phyloP scores from a whole-genome alignment of 2,113 vertebrate genomes.

The Toxostoma redivivum region DNA sequence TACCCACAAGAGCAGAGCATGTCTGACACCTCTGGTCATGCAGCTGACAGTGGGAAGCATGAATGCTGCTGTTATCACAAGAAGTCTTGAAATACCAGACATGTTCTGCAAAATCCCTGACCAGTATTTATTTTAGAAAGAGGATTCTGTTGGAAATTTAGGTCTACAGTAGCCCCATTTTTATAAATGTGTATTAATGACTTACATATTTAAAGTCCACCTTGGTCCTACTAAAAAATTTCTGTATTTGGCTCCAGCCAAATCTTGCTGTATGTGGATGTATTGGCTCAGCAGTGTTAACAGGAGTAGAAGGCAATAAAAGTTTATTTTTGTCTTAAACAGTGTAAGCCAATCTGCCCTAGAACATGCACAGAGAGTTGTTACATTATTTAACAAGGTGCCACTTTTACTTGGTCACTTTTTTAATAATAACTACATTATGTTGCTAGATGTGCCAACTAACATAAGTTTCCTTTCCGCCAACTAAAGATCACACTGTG shows the following conservation, averaged over 20 bases:
- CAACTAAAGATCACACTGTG: slow-evolving; percentile 61
- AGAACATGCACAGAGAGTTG: background rate
- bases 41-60: background rate
- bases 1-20: background rate
- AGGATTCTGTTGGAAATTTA: background rate
- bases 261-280: background rate
- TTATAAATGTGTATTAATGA: background rate
- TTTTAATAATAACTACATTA: slow-evolving; percentile 58
- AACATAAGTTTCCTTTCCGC: slow-evolving; percentile 68
- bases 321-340: slow-evolving; percentile 41
- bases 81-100: background rate
- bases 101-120: background rate
- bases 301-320: slow-evolving; percentile 37
- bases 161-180: background rate
- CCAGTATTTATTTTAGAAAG: background rate
- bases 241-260: background rate
- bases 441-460: slow-evolving; percentile 48
- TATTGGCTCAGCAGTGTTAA: slow-evolving; percentile 3
- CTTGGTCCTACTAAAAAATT: background rate
- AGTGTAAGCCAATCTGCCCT: background rate
- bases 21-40: background rate
- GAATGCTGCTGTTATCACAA: background rate
- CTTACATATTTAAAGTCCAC: background rate
- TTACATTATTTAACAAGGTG: slow-evolving; percentile 49
- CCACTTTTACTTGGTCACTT: slow-evolving; percentile 33